Percentiles rank a stretch among this genome's conserved stretches.
Conservation (phyloP, 2,888 invertebrate species). For the Lasioglossum zephyrum region DNA sequence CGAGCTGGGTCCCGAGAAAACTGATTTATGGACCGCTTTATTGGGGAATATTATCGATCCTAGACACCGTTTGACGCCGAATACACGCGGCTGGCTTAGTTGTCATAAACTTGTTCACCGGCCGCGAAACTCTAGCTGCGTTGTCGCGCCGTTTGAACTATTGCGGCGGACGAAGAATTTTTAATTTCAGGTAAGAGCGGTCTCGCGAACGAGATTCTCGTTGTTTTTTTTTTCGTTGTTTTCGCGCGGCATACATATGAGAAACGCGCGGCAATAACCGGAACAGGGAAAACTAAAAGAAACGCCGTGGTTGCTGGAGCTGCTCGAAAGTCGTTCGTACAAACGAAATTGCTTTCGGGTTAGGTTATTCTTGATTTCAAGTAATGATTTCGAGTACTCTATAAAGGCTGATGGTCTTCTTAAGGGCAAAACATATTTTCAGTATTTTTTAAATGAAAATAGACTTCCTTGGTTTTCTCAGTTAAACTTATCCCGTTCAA, state of each 20-base stretch:
- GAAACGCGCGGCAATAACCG: not conserved
- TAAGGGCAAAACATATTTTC: no score
- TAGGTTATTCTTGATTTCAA: not conserved
- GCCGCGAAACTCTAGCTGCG: not conserved
- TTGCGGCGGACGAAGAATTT: slow-evolving; percentile 5
- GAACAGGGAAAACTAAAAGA: not conserved
- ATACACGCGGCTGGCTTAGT: not conserved
- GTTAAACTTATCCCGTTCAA: no score
- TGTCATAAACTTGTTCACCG: slow-evolving; percentile 4
- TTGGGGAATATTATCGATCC: slow-evolving; percentile 43
- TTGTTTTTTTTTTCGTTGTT: not conserved
- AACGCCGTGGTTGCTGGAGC: not conserved
- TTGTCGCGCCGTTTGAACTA: not conserved
- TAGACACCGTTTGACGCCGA: slow-evolving; percentile 12
- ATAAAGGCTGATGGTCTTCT: no score
- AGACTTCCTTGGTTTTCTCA: no score
- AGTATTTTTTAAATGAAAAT: no score
- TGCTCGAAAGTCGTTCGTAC: not conserved
- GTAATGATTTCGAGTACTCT: no score
- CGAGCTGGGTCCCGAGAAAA: slow-evolving; percentile 2
- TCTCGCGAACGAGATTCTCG: not conserved
- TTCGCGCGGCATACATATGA: not conserved
- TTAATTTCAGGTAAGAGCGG: slow-evolving; percentile 10
- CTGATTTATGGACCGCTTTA: slow-evolving; percentile 49
- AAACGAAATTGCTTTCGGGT: not conserved